Base-by-base conservation (phyloP, 2,113 vertebrate species). In the Seriola rivoliana region DNA sequence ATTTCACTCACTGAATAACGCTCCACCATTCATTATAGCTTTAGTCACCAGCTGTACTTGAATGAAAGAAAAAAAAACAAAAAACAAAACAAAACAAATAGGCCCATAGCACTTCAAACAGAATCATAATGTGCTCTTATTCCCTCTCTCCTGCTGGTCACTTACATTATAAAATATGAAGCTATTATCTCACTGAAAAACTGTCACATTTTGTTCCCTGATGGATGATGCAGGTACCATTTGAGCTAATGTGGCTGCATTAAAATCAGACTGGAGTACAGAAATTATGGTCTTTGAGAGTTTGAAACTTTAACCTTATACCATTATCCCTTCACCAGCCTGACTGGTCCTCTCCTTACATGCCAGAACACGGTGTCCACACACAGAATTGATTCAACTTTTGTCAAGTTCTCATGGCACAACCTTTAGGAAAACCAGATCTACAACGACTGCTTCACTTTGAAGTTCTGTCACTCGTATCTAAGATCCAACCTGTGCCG, bases 1-100 rank as follows among this genome's bases (percentile, higher is more conserved):
- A 62, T 82, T 88, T 80, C 67, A 55, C 55, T 76, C 59, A 7
- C 19, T 62, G 69, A 63, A 82, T 62, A 81, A 83, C 68, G 64
- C 36, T 59, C 14, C 7, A 11, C 17, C 25, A 32, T 76, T 75
- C 66, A 82, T 64, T 71, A 34, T 5, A 52, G 64, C 36, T 71
- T 59, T 36, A 42, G 29, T 66, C 25, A 46, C 62, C 29, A n/a
- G 63, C 63, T 87, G 54, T 64, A 55, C 25, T 69, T 69, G 52
- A 68, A 81, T 69, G 36, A 66, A 73, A 88, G 50, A 50, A 3
- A 3, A 29, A 5, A 17, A 17, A 19, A 21, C 21, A 21, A 62
- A 19, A 50, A 19, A 19, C 1, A 17, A 7, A 3, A 9, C n/a
- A 21, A 52, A 52, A 52, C 16, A 29, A 66, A 71, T 5, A 75